These are phyloP conservation scores for Eremophila alpestris DNA, from an alignment of 2,797 vertebrate genomes.

Conservation along the genomic window DNA sequence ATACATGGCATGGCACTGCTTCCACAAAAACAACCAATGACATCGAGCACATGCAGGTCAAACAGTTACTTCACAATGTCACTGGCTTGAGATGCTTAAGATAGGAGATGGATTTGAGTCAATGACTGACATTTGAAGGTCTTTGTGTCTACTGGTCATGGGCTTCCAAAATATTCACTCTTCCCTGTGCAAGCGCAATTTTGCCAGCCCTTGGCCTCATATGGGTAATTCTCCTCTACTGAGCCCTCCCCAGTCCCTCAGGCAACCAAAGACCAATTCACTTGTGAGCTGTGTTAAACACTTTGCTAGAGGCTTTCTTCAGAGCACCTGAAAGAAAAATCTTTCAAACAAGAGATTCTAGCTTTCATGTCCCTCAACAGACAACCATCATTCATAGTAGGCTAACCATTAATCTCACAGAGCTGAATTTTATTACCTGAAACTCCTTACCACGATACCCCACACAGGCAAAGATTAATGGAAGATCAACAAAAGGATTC, in stretches of 20 bases:
- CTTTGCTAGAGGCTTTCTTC: background rate
- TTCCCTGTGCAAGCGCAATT: background rate
- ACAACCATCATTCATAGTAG: background rate
- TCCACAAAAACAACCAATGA: background rate
- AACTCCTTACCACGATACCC: background rate
- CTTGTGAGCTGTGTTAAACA: background rate
- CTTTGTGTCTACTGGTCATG: rapidly evolving
- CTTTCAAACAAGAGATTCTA: background rate
- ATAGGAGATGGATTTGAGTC: background rate
- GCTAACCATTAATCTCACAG: background rate
- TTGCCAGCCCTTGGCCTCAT: background rate
- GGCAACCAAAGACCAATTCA: background rate
- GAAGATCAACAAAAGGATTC: background rate
- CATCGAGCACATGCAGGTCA: background rate
- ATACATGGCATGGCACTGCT: background rate
- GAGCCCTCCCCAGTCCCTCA: background rate
- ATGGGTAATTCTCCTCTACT: background rate
- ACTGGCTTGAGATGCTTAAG: background rate
- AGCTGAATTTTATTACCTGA: background rate
- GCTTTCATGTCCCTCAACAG: background rate
- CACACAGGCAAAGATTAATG: background rate
- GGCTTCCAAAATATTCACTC: background rate
- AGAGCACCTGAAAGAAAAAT: background rate
- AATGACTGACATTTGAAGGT: background rate
- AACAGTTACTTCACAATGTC: background rate